Evolutionary conservation across 2,888 invertebrate species (phyloP).

Genomic region (Cabera pusaria): DNA sequence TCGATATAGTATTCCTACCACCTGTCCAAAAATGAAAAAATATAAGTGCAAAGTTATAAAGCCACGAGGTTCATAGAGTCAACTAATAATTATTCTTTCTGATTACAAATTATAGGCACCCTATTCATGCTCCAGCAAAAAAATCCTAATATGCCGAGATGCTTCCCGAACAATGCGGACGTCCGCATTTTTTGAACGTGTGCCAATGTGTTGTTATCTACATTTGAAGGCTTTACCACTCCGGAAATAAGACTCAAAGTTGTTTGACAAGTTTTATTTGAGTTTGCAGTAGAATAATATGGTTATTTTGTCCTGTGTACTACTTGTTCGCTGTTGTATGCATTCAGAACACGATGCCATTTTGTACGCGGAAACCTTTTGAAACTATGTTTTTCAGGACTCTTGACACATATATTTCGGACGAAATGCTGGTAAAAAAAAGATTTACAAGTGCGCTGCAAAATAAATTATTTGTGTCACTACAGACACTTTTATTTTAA

Average conservation of each 20-base stretch:
- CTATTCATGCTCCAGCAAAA: slow-evolving; percentile 11
- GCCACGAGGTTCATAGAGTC: no score
- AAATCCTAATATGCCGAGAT: slow-evolving; percentile 22
- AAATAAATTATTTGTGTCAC: no score
- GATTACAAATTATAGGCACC: slow-evolving; percentile 14
- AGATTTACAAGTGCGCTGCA: no score
- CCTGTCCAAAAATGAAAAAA: no score
- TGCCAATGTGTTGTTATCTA: slow-evolving; percentile 19
- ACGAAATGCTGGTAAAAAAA: no score
- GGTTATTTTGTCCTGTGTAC: slow-evolving; percentile 9
- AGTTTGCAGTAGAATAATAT: slow-evolving; percentile 4
- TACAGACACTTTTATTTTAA: no score
- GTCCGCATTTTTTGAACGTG: slow-evolving; percentile 25
- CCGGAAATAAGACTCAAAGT: slow-evolving; percentile 15
- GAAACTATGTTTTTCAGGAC: background rate
- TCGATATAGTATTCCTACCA: no score
- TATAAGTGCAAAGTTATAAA: no score
- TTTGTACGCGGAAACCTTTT: slow-evolving; percentile 3
- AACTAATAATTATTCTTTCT: no score
- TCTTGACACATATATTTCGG: no score
- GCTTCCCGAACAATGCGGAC: slow-evolving; percentile 24
- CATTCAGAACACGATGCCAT: background rate
- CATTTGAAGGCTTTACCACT: slow-evolving; percentile 7
- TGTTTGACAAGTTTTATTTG: slow-evolving; percentile 2
- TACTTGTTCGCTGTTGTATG: slow-evolving; percentile 9